Percentiles rank a stretch among this genome's conserved stretches.
These are phyloP conservation scores for Strix uralensis DNA, from an alignment of 2,113 vertebrate genomes.

Conservation along the genomic window DNA sequence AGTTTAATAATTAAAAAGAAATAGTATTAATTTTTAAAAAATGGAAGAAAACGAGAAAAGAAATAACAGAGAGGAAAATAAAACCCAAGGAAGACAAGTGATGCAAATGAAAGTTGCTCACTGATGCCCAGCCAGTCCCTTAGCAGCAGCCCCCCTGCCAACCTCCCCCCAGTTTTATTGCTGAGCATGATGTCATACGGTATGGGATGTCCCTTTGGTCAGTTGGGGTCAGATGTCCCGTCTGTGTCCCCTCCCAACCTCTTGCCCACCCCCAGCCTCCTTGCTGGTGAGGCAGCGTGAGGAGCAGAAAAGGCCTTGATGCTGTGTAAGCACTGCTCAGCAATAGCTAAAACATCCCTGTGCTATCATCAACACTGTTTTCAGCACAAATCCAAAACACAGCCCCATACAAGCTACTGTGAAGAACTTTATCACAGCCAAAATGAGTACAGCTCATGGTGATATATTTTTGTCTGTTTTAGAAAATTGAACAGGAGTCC, in stretches of 20 bases:
- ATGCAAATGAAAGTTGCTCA: neutral
- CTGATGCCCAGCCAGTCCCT: rapidly evolving
- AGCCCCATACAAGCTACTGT: rapidly evolving
- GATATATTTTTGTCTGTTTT: neutral
- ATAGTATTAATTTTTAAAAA: neutral
- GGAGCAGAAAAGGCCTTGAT: neutral
- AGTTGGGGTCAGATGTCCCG: neutral
- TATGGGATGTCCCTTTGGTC: neutral
- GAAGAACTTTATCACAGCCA: neutral
- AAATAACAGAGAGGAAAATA: neutral
- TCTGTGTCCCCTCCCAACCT: neutral
- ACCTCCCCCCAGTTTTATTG: neutral
- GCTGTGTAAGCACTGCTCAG: neutral
- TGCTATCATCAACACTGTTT: neutral
- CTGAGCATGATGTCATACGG: rapidly evolving
- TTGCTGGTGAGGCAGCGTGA: no score
- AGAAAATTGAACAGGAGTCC: neutral
- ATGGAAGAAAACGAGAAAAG: neutral
- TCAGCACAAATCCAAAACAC: neutral
- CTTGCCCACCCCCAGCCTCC: neutral
- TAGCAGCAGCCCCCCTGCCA: no score
- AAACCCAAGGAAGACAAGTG: neutral
- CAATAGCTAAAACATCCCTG: neutral
- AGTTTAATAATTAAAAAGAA: neutral
- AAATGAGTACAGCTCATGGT: neutral